Evolutionary conservation across 2,797 vertebrate genomes (phyloP), one percentile per base, ranked within the genome.

Genomic region (Carcharodon carcharias): DNA sequence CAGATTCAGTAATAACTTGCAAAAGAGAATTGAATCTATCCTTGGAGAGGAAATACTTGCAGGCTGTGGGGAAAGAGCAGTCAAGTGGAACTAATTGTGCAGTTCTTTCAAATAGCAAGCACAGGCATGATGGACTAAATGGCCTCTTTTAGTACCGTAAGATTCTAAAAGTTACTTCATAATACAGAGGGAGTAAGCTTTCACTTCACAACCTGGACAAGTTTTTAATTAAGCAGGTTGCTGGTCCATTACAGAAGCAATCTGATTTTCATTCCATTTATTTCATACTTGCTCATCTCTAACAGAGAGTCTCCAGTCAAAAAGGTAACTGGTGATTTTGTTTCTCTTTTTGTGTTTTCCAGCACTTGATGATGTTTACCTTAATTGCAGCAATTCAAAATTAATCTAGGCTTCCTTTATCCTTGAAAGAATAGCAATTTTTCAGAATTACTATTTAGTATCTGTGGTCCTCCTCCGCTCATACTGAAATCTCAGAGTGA

Each of bases 321-420:
- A 45, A 21, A 5, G 3, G 4, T 45, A 82, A 50, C 73, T 9
- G 3, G 21, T 85, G 82, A 50, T 85, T 50, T 50, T 23, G 50
- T 50, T n/a, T 77, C 7, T 16, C 45, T 26, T 45, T 8, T 18
- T 85, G 4, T 85, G 18, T 50, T 67, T 93, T 45, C n/a, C 63
- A 93, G 21, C 21, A 93, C 14, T 67, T 65, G 91, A 40, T 67
- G 40, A n/a, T n/a, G 26, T 21, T 50, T 50, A 50, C 23, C 56
- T n/a, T 45, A 93, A 93, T 67, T 93, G n/a, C 91, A 93, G 21
- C n/a, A 67, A 93, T 93, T 67, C 61, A n/a, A 67, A 40, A 67
- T 23, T 40, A 93, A 93, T 93, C 61, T 28, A 40, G 31, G 82
- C 82, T 21, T 85, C 21, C 45, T 85, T 85, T 50, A 85, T 85